These are phyloP conservation scores for Cantharis rufa DNA, from an alignment of 2,888 invertebrate genomes.

Conservation along the genomic window DNA sequence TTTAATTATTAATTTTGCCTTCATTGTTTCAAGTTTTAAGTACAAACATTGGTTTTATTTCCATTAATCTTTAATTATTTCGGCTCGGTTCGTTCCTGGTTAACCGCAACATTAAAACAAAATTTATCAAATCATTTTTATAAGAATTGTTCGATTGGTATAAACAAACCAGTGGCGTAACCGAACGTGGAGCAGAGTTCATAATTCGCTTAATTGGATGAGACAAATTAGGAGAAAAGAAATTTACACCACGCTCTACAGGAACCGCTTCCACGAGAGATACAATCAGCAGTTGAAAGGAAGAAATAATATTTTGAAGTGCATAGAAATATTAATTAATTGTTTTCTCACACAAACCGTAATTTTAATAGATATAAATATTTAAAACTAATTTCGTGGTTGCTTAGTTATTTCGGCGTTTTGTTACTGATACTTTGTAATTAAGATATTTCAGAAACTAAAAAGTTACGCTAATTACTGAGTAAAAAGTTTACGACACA, in stretches of 20 bases:
- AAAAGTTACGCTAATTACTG: conserved; percentile 21
- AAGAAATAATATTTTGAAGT: not conserved
- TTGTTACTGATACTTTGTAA: conserved; percentile 13
- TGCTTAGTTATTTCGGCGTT: conserved; percentile 18
- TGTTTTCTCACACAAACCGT: not conserved
- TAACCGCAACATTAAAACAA: not conserved
- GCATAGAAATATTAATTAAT: not conserved
- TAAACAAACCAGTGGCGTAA: not conserved
- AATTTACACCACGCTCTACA: not conserved
- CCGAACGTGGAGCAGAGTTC: not conserved
- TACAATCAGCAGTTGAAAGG: not conserved
- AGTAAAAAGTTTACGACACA: conserved; percentile 32
- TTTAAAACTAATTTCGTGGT: conserved; percentile 18
- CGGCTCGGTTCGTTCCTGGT: not conserved
- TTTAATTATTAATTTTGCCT: conserved; percentile 7
- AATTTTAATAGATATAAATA: conserved; percentile 16
- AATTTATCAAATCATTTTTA: not conserved
- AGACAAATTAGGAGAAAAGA: not conserved
- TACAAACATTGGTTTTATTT: conserved; percentile 5
- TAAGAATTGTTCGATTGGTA: no score
- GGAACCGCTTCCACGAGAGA: not conserved
- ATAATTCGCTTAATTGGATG: not conserved
- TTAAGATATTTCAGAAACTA: conserved; percentile 23
- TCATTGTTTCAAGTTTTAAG: not conserved
- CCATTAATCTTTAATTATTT: conserved; percentile 8